Evolutionary conservation across 2,113 vertebrate genomes (phyloP).

Genomic region (Lagopus leucura): DNA sequence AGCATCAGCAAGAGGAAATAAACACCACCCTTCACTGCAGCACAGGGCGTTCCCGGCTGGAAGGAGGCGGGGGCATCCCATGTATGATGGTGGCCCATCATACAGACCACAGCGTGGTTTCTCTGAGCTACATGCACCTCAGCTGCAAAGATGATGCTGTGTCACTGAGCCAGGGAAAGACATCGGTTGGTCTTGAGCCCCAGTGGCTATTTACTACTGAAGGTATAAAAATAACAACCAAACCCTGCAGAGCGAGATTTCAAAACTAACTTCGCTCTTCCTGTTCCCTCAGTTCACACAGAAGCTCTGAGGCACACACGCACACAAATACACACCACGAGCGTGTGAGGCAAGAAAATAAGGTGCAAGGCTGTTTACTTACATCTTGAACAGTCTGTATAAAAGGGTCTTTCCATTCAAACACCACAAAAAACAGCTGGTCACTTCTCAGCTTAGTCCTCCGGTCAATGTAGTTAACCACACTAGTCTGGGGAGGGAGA

Average conservation of each 20-base stretch:
- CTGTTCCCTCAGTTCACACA: neutral
- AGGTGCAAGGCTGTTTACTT: slow-evolving; percentile 44
- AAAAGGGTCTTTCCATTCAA: slow-evolving; percentile 96
- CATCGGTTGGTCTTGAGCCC: neutral
- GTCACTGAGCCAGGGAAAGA: neutral
- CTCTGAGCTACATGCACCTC: accelerated
- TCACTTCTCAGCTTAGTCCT: slow-evolving; percentile 75
- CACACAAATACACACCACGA: neutral
- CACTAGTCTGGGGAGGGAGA: slow-evolving; percentile 81
- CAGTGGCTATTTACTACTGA: neutral
- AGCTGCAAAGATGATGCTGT: neutral
- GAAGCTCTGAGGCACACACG: neutral
- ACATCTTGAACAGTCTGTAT: slow-evolving; percentile 94
- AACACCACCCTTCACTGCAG: no score
- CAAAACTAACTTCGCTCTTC: neutral
- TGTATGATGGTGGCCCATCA: no score
- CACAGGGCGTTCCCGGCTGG: no score
- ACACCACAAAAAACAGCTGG: slow-evolving; percentile 94
- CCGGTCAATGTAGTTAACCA: slow-evolving; percentile 94
- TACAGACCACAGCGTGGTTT: neutral
- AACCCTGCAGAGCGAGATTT: neutral
- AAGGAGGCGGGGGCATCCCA: no score
- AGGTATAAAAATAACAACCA: neutral
- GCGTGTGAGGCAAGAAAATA: accelerated
- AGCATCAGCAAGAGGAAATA: no score